Base-by-base conservation (phyloP, 2,888 invertebrate species). In the Tipula unca region DNA sequence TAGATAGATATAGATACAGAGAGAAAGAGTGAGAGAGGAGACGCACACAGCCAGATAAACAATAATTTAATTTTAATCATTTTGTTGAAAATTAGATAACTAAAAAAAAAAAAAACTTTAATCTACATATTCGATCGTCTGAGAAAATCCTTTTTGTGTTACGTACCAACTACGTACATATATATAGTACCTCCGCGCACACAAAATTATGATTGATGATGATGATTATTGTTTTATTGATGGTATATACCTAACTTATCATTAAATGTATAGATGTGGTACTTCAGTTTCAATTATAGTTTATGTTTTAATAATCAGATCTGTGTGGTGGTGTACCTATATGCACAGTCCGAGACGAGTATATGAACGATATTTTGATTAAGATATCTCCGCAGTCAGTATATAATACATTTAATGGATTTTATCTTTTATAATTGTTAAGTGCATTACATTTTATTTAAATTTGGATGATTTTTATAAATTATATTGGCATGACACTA, bases 61-160 rank as follows among this genome's bases (percentile, higher is more conserved):
- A 69, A 25, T 6, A 69, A 69, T 69, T 69, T 69, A 69, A 25
- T 69, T 69, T 69, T 69, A 69, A 69, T 69, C 69, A 69, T 69
- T 69, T 69, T 69, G 69, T 69, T 25, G 69, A 69, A 69, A 69
- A 69, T 69, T 69, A 69, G 69, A 69, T 69, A 69, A 69, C 48
- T 32, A 32, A 32, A 4, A 6, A 32, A 25, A 69, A 25, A 13
- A 17, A n/a, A 4, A 17, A 48, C 39, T 39, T 39, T 48, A 48
- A 48, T 48, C 25, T 69, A 69, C 25, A 69, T 25, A 69, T 69
- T 25, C 25, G 69, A 69, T 69, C 69, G 69, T 69, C 69, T 69
- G 69, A 69, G 25, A 69, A 69, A 25, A 69, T 69, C 69, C 69
- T 69, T 69, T 69, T 69, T 69, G 25, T 13, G 17, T 25, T 8